A percentile compares a stretch with the other conserved stretches of the same genome.
Conservation (phyloP, 2,888 invertebrate species). For the Drosophila borborema region DNA sequence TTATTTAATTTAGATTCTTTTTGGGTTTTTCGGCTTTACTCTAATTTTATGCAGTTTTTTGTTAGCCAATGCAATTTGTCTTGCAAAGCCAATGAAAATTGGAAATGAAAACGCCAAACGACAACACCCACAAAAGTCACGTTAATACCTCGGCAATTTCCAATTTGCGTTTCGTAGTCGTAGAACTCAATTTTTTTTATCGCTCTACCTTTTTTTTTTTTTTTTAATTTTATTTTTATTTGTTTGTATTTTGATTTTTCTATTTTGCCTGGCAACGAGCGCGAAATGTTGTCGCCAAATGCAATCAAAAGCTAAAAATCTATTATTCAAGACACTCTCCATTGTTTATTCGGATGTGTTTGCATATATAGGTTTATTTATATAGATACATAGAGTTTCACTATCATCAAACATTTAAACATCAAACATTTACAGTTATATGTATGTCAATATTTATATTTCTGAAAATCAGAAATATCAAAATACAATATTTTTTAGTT, state of each 20-base stretch:
- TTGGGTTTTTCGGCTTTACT: neutral
- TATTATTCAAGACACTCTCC: slow-evolving; percentile 66
- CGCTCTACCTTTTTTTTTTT: slow-evolving; percentile 21
- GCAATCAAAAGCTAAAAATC: slow-evolving; percentile 75
- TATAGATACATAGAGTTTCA: neutral
- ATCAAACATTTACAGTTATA: neutral
- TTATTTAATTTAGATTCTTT: neutral
- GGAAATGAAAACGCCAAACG: slow-evolving; percentile 34
- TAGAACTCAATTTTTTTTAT: slow-evolving; percentile 56
- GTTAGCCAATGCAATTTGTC: slow-evolving; percentile 19
- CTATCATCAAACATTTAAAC: neutral
- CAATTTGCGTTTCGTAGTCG: slow-evolving; percentile 57
- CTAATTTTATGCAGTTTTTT: slow-evolving; percentile 30
- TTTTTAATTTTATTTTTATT: neutral
- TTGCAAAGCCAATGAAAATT: slow-evolving; percentile 45
- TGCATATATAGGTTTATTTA: neutral
- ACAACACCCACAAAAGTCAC: slow-evolving; percentile 54
- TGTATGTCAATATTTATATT: neutral
- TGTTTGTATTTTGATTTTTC: neutral
- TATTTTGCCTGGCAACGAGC: slow-evolving; percentile 9
- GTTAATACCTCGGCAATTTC: slow-evolving; percentile 61
- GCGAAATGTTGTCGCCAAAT: slow-evolving; percentile 58
- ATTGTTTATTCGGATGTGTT: slow-evolving; percentile 59
- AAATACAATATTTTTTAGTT: neutral
- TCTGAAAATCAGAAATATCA: neutral